phyloP scores from a whole-genome alignment of 2,797 vertebrate genomes.

The Fringilla coelebs region DNA sequence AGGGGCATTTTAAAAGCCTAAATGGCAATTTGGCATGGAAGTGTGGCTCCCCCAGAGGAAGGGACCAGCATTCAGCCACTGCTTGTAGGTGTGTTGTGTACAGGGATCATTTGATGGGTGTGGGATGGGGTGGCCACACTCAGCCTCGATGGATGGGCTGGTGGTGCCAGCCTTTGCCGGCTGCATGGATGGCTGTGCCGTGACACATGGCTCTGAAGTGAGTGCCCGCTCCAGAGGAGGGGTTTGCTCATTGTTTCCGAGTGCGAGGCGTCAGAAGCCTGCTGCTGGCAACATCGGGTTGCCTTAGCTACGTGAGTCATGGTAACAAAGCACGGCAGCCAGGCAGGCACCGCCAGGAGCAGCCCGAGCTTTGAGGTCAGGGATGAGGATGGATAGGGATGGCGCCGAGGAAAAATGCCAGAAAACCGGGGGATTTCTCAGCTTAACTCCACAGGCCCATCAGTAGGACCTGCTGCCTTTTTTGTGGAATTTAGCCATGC shows the following conservation, averaged over 20 bases:
- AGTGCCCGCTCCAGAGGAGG: not conserved
- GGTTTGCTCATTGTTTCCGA: not conserved
- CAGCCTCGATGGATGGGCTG: not conserved
- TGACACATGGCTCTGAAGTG: not conserved
- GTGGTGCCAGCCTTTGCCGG: not conserved
- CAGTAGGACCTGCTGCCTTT: not conserved
- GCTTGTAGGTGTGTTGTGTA: no score
- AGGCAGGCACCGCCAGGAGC: not conserved
- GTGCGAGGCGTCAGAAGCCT: not conserved
- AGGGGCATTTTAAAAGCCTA: not conserved
- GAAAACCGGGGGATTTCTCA: fast-evolving
- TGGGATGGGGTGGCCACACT: not conserved
- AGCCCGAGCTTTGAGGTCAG: not conserved
- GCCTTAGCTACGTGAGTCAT: constrained; percentile 29
- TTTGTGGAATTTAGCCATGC: not conserved
- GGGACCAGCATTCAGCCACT: fast-evolving
- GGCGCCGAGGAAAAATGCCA: not conserved
- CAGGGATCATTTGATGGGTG: not conserved
- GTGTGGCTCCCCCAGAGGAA: not conserved
- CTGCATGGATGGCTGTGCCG: not conserved
- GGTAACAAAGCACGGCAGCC: not conserved
- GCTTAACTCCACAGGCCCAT: not conserved
- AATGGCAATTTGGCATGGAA: not conserved
- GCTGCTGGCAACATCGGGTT: not conserved
- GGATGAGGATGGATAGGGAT: not conserved